phyloP scores from a whole-genome alignment of 2,113 vertebrate species.

The Psophia crepitans region DNA sequence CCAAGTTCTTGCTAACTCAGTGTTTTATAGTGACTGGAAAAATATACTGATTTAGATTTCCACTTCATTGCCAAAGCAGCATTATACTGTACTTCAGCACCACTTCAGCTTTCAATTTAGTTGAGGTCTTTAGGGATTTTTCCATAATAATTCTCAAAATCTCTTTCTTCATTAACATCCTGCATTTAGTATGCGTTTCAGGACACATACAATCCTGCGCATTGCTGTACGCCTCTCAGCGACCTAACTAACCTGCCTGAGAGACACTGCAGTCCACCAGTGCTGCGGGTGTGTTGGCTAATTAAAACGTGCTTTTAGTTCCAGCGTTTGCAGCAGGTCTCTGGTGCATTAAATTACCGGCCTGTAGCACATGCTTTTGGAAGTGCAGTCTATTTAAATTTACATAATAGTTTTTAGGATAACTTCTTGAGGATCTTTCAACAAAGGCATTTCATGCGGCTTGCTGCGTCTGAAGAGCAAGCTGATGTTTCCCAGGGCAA shows the following conservation, averaged over 20 bases:
- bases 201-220: not conserved
- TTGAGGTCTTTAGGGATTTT: not conserved
- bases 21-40: not conserved
- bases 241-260: not conserved
- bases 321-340: not conserved
- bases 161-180: not conserved
- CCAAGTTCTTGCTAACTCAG: rapidly evolving
- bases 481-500: not conserved
- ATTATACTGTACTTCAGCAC: not conserved
- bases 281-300: not conserved
- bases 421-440: not conserved
- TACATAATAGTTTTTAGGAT: not conserved
- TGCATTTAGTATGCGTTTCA: not conserved
- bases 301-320: not conserved
- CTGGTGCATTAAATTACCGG: not conserved
- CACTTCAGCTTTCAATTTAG: not conserved
- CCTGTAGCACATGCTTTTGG: not conserved
- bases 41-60: not conserved
- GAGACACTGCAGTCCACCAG: not conserved
- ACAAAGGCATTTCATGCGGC: not conserved
- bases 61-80: not conserved
- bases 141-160: not conserved
- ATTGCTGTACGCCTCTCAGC: not conserved
- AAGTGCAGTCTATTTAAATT: not conserved
- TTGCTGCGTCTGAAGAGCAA: not conserved